These are phyloP conservation scores for Buteo buteo DNA, from an alignment of 2,113 vertebrate species.

Conservation along the genomic window DNA sequence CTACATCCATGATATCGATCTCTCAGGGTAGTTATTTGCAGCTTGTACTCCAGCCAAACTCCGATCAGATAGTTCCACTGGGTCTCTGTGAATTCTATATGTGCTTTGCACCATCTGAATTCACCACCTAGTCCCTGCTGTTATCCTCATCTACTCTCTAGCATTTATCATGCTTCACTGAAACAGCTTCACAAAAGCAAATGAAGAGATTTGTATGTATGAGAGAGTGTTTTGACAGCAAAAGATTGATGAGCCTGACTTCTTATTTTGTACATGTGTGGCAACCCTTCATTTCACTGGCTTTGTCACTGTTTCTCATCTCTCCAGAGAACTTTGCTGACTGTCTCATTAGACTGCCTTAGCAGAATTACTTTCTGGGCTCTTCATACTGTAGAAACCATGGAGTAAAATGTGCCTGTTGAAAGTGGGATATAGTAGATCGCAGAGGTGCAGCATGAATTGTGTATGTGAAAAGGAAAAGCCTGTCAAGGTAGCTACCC, in stretches of 20 bases:
- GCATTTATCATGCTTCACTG: not conserved
- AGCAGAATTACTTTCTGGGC: not conserved
- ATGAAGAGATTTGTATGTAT: not conserved
- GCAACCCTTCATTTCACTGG: conserved; percentile 22
- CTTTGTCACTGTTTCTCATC: not conserved
- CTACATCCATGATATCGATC: fast-evolving
- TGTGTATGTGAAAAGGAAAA: not conserved
- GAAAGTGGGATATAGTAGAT: not conserved
- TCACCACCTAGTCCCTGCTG: not conserved
- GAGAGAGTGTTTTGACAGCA: conserved; percentile 43
- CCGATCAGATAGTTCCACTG: not conserved
- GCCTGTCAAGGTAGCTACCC: not conserved
- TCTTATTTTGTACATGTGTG: not conserved
- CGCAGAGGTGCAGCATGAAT: not conserved
- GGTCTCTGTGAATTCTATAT: not conserved
- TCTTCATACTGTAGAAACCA: not conserved
- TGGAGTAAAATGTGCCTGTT: not conserved
- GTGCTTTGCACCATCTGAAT: not conserved
- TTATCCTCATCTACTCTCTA: not conserved
- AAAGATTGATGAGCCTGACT: conserved; percentile 33
- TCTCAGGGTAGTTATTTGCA: not conserved
- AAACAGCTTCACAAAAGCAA: not conserved
- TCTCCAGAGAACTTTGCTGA: not conserved
- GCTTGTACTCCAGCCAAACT: not conserved
- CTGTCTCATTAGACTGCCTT: not conserved